Evolutionary conservation across 2,888 invertebrate genomes (phyloP), one percentile per base, ranked within the genome.

Genomic region (Clunio marinus): DNA sequence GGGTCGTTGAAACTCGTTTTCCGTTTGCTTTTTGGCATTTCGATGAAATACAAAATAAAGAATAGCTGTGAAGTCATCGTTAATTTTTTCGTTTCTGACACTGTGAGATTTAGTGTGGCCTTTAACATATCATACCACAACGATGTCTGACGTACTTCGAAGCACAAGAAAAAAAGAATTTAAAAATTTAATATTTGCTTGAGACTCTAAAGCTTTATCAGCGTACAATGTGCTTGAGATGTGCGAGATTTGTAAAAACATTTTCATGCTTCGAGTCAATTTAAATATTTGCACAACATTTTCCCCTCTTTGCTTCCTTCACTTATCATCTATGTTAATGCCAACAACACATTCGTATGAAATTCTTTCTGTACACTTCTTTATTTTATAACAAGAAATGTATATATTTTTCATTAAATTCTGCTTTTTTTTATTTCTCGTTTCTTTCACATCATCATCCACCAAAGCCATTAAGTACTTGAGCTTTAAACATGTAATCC

Each of bases 1-100:
- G 27, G 57, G 27, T 57, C 57, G 57, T 27, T 51, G 57, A 25
- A 57, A 57, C 57, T 27, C 57, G 57, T 57, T 57, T 57, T 27
- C 2, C 7, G 10, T 41, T 41, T 41, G 41, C n/a, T 15, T 22
- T 51, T 51, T 2, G 24, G 32, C 32, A 10, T 10, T 32, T 41
- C 41, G 41, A 41, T n/a, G n/a, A n/a, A n/a, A n/a, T n/a, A n/a
- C n/a, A n/a, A n/a, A n/a, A n/a, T n/a, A n/a, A n/a, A n/a, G n/a
- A 15, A 41, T 41, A 15, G 2, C 8, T 15, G 41, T 5, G 41
- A 13, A 41, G 41, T 13, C 10, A 32, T 32, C 32, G 32, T 8
- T 32, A 8, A 32, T 4, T 7, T 8, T 32, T 32, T 32, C 5
- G 32, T 8, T 32, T 32, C 32, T 32, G 32, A 4, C 32, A 32